phyloP scores from a whole-genome alignment of 37 sponge, comb jelly and placozoan species.

The Axinella damicornis region DNA sequence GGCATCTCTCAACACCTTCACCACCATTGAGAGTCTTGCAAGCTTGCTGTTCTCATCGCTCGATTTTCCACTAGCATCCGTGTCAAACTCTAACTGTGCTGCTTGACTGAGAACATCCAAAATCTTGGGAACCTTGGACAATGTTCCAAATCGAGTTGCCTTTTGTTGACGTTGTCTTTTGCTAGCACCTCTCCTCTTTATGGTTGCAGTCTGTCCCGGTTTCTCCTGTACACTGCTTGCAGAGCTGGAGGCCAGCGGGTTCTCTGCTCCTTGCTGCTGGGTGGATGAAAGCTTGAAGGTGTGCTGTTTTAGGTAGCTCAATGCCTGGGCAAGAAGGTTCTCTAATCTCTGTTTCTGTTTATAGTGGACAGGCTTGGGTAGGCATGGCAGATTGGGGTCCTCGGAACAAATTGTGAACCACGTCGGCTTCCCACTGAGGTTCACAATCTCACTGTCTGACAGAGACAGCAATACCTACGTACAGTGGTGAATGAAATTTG shows the following conservation, averaged over 20 bases:
- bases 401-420: constrained; percentile 57
- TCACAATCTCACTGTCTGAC: constrained; percentile 29
- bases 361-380: constrained; percentile 38
- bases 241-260: not conserved
- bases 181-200: not conserved
- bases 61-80: not conserved
- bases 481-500: not conserved
- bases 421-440: constrained; percentile 31
- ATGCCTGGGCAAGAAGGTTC: not conserved
- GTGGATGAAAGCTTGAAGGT: constrained; percentile 9
- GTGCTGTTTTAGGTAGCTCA: not conserved
- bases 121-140: no score
- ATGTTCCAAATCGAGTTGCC: no score
- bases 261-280: no score
- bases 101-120: no score
- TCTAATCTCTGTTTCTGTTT: constrained; percentile 3
- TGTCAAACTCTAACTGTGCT: not conserved
- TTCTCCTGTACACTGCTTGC: not conserved
- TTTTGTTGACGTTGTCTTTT: not conserved
- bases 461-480: constrained; percentile 46
- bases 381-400: constrained; percentile 54
- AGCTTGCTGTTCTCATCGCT: no score
- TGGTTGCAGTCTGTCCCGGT: not conserved
- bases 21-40: not conserved
- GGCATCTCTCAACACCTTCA: not conserved